Evolutionary conservation across 2,888 invertebrate species (phyloP).

Genomic region (Euclidia mi): DNA sequence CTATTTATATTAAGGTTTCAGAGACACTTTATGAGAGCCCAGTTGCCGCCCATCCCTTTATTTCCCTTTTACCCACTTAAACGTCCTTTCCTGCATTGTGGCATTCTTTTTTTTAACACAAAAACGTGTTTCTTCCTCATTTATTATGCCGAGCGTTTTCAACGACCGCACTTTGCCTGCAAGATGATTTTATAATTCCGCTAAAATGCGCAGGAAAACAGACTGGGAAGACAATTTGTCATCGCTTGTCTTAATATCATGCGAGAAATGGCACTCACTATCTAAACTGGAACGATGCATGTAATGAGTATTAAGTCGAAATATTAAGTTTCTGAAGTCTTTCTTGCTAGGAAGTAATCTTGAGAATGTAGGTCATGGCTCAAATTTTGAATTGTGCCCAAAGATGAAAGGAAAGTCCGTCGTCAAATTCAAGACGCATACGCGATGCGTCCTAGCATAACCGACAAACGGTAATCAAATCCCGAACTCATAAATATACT

Average conservation of each 20-base stretch:
- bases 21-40: background rate
- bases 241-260: conserved; percentile 32
- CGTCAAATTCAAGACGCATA: no score
- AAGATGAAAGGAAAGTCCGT: no score
- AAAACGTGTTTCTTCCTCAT: conserved; percentile 37
- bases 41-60: background rate
- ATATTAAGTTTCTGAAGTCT: background rate
- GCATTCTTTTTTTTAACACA: conserved; percentile 17
- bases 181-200: conserved; percentile 44
- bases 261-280: conserved; percentile 29
- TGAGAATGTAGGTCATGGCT: no score
- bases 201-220: conserved; percentile 36
- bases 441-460: no score
- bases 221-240: conserved; percentile 37
- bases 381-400: no score
- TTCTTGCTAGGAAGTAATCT: no score
- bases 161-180: conserved; percentile 39
- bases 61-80: conserved; percentile 16
- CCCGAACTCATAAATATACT: no score
- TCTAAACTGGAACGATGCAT: conserved; percentile 22
- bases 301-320: conserved; percentile 26
- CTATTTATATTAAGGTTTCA: background rate
- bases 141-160: conserved; percentile 43
- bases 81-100: conserved; percentile 23
- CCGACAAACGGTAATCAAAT: no score